Evolutionary conservation across 1,140 invertebrate genomes (phyloP), one percentile per base, ranked within the genome.

Genomic region (Bombus impatiens): DNA sequence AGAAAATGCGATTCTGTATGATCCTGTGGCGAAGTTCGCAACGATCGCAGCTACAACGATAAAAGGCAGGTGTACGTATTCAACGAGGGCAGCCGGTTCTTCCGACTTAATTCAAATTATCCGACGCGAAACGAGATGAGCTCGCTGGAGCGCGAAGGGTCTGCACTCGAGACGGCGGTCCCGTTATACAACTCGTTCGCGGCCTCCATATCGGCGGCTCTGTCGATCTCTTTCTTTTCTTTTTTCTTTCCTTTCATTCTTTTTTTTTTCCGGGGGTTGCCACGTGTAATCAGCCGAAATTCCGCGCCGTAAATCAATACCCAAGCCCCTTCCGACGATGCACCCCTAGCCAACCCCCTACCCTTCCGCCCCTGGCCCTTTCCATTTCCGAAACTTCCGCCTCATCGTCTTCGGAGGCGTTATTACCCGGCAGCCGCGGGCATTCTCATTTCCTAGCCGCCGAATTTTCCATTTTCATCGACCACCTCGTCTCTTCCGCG

Each of bases 391-490:
- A 89, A 84, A 88, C 77, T 71, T 85, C 82, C 80, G 85, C 82
- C 89, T 88, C 90, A 79, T 87, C 87, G 85, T 88, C 80, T 90
- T 89, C 86, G 87, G 59, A 83, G 80, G 89, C 87, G 83, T 91
- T 89, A 92, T 92, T 90, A 89, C 82, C 78, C 84, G 80, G 57
- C 88, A 90, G 87, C 90, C 90, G 67, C 71, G 90, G 91, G 88
- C 90, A 92, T 92, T 92, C 89, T 91, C 89, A 91, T 91, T 91
- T 91, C 86, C 88, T 82, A 84, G 53, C 70, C 67, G 25, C 53
- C 87, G 71, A 87, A 93, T 93, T 90, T 92, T 90, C 88, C 88
- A 89, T 90, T 92, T 91, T 78, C 90, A 84, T 78, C 76, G 59
- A 70, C 59, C 59, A 62, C 13, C 32, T 40, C n/a, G 53, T 12